Evolutionary conservation across 1,140 invertebrate genomes (phyloP).

Genomic region (Pararge aegeria): DNA sequence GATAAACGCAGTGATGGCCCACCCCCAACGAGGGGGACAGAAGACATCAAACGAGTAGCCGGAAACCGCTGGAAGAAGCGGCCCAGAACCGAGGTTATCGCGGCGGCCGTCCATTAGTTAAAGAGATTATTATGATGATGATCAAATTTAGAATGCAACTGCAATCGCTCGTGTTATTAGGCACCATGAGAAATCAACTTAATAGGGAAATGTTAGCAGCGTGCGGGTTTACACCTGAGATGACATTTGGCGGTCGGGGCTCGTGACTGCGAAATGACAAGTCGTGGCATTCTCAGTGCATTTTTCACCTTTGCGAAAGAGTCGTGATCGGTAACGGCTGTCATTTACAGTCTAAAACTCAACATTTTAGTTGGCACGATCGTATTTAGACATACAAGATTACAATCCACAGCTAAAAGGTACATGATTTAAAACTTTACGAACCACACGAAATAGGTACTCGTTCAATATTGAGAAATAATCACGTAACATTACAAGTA

Average conservation of each 20-base stretch:
- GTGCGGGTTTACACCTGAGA: constrained; percentile 41
- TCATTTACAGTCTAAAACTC: constrained; percentile 18
- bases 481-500: too few relatives aligned
- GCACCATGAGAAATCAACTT: not conserved
- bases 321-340: constrained; percentile 69
- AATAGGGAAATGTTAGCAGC: constrained; percentile 29
- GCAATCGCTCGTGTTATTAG: not conserved
- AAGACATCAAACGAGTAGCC: too few relatives aligned
- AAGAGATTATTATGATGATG: too few relatives aligned
- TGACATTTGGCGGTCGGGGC: constrained; percentile 42
- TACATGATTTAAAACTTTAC: not conserved
- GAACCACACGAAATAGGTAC: too few relatives aligned
- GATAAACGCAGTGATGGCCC: too few relatives aligned
- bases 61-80: too few relatives aligned
- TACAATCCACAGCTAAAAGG: not conserved
- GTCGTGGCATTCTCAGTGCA: constrained; percentile 74
- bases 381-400: not conserved
- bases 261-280: constrained; percentile 75
- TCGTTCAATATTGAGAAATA: too few relatives aligned
- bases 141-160: too few relatives aligned
- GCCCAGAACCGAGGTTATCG: too few relatives aligned
- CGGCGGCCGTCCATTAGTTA: too few relatives aligned
- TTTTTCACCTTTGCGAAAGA: constrained; percentile 72
- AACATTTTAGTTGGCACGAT: constrained; percentile 7
- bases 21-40: too few relatives aligned